Evolutionary conservation across 2,113 vertebrate species (phyloP), one percentile per base, ranked within the genome.

Genomic region (Microcebus griseorufus): DNA sequence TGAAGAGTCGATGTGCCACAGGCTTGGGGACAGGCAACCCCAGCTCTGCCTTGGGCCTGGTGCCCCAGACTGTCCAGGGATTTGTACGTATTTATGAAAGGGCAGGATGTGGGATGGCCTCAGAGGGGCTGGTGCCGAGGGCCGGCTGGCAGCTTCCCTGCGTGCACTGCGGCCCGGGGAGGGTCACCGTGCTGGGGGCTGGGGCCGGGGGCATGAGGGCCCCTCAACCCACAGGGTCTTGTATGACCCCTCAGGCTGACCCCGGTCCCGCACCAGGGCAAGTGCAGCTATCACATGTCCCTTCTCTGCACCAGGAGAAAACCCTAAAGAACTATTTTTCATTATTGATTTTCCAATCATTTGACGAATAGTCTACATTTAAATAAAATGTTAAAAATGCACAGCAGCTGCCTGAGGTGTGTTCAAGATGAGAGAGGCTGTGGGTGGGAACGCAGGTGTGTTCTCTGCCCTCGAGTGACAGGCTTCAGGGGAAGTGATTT

Each of bases 31-130:
- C 62, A 69, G 90, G 75, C 27, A 17, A 4, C 58, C 78, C 53
- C 86, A 70, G 90, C 85, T 72, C 18, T 17, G 42, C 90, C 60
- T 17, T 0, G 18, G 95, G 84, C 89, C 95, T 18, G 37, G 70
- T 34, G 98, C 97, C 97, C 98, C 94, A 75, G 97, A 96, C 98
- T 99, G 99, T 98, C 98, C 98, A 98, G 97, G 84, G 98, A 98
- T 98, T 75, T 99, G 99, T 99, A 99, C 98, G 99, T 99, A 99
- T 98, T 99, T 98, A 98, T 98, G 98, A 97, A 93, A 95, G 98
- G 96, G 94, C 97, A 98, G 98, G 98, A 88, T 96, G 97, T 98
- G 97, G 98, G 96, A 98, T 95, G 81, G 97, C 97, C 96, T 94
- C 98, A 95, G 98, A 85, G 81, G 83, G 64, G 42, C 90, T 6